Conservation (phyloP, 2,888 invertebrate species). For the Cosmorhoe ocellata region DNA sequence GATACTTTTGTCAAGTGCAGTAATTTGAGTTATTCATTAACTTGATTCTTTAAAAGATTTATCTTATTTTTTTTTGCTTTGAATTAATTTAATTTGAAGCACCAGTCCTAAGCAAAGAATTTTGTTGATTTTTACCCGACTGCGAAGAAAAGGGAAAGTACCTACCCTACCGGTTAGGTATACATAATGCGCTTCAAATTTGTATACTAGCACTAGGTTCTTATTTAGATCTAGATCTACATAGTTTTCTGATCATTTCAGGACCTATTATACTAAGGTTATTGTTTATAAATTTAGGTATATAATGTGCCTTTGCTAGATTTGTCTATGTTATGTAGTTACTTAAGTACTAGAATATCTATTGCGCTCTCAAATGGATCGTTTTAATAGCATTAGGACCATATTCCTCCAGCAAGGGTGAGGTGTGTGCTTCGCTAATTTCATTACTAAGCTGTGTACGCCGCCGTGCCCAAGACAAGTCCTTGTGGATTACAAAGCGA, state of each 20-base stretch:
- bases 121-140: too few relatives aligned
- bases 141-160: too few relatives aligned
- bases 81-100: not conserved
- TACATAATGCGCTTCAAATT: too few relatives aligned
- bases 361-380: not conserved
- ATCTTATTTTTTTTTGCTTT: not conserved
- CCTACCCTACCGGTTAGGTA: too few relatives aligned
- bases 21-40: constrained; percentile 6
- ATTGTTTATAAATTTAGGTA: too few relatives aligned
- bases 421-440: constrained; percentile 47
- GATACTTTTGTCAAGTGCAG: constrained; percentile 11
- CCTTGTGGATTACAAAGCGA: constrained; percentile 50
- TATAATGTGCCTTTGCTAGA: too few relatives aligned
- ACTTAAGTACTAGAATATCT: not conserved
- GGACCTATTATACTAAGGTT: too few relatives aligned
- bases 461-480: constrained; percentile 48
- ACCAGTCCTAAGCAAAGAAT: not conserved
- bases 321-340: too few relatives aligned
- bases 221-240: too few relatives aligned
- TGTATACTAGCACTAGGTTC: too few relatives aligned
- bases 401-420: constrained; percentile 2
- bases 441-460: constrained; percentile 58
- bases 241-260: too few relatives aligned
- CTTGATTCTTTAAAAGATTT: too few relatives aligned
- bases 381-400: constrained; percentile 22